These are phyloP conservation scores for Brachionus manjavacas DNA, from an alignment of 1,140 invertebrate species.

Conservation along the genomic window DNA sequence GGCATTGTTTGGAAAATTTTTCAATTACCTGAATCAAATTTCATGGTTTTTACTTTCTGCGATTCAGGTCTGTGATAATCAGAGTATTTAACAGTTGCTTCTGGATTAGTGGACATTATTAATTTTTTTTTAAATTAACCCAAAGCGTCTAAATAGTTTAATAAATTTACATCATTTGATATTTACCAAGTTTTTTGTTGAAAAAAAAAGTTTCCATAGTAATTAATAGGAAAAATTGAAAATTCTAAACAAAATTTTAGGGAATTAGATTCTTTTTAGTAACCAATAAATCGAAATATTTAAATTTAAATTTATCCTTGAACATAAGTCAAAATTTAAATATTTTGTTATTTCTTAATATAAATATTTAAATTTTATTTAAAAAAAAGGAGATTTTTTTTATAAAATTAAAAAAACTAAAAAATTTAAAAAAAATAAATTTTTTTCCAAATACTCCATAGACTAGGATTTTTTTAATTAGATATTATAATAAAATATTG, in stretches of 20 bases:
- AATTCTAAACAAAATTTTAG: background rate
- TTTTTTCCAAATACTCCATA: background rate
- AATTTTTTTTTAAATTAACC: background rate
- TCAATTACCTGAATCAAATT: background rate
- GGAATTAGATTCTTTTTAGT: slow-evolving; percentile 4
- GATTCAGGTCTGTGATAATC: background rate
- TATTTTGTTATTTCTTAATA: background rate
- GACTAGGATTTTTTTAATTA: background rate
- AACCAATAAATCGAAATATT: background rate
- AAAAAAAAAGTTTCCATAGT: background rate
- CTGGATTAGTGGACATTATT: background rate
- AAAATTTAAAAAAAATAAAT: background rate
- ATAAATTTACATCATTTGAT: slow-evolving; percentile 11
- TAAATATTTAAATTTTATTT: background rate
- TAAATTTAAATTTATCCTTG: background rate
- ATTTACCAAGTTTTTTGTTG: background rate
- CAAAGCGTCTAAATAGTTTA: slow-evolving; percentile 20
- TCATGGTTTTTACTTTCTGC: background rate
- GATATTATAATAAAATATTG: background rate
- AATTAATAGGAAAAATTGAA: background rate
- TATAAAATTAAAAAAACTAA: too few relatives aligned
- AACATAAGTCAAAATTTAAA: background rate
- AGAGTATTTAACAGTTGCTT: background rate
- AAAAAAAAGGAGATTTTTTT: background rate
- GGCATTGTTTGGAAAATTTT: background rate